Conservation (phyloP, 2,113 vertebrate genomes). For the Crotalus viridis region DNA sequence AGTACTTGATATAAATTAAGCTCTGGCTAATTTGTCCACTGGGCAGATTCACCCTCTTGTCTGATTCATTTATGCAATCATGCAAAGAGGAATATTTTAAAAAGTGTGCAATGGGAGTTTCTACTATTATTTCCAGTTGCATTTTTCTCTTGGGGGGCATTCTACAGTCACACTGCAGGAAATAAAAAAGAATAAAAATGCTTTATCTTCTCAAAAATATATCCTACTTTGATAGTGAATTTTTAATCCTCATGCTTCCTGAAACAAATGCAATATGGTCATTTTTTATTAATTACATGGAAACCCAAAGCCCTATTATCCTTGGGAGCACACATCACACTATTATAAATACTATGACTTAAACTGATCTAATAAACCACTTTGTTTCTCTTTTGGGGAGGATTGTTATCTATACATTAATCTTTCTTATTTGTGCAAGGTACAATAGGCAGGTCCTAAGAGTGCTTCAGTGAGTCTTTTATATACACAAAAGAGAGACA, state of each 20-base stretch:
- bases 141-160: neutral
- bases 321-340: slow-evolving; percentile 42
- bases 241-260: neutral
- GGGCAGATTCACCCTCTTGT: neutral
- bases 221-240: neutral
- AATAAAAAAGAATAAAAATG: neutral
- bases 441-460: neutral
- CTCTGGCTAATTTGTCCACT: neutral
- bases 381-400: slow-evolving; percentile 45
- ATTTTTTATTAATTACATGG: slow-evolving; percentile 60
- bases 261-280: neutral
- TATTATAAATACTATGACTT: slow-evolving; percentile 33
- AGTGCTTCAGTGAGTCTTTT: slow-evolving; percentile 1
- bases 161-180: neutral
- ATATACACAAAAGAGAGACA: neutral
- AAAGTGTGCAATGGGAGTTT: neutral
- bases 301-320: slow-evolving; percentile 62
- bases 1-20: neutral
- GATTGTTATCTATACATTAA: slow-evolving; percentile 14
- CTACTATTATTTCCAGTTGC: neutral
- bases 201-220: neutral
- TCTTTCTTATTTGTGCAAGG: slow-evolving; percentile 26
- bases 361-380: slow-evolving; percentile 36
- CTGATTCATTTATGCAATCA: neutral
- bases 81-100: neutral